These are phyloP conservation scores for Tetranychus piercei DNA, from an alignment of 2,888 invertebrate genomes.

Conservation along the genomic window DNA sequence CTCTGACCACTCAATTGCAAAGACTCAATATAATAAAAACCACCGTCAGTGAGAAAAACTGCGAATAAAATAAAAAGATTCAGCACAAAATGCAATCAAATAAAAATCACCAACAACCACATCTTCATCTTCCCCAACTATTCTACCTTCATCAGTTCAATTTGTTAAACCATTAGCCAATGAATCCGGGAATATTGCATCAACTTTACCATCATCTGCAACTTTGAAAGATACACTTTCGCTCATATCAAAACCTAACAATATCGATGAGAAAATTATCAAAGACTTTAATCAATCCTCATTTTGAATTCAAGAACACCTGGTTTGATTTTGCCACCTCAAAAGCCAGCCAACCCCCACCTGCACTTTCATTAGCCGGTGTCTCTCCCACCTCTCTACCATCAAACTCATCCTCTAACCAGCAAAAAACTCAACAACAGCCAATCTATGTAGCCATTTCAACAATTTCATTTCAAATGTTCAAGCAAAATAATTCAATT, in stretches of 20 bases:
- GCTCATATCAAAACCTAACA: background rate
- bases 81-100: no score
- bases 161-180: background rate
- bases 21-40: no score
- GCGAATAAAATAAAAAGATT: no score
- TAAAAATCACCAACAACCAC: background rate
- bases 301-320: background rate
- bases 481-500: no score
- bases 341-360: background rate
- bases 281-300: background rate
- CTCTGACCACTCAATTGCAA: no score
- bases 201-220: background rate
- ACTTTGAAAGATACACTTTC: background rate
- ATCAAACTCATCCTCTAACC: background rate
- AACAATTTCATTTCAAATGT: no score
- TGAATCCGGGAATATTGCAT: background rate
- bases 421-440: slow-evolving; percentile 16
- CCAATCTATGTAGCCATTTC: slow-evolving; percentile 46
- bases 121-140: background rate
- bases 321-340: background rate
- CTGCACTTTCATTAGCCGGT: background rate
- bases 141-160: background rate
- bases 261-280: background rate
- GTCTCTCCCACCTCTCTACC: background rate
- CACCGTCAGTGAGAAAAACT: no score